Percentiles rank a stretch among this genome's conserved stretches.
These are phyloP conservation scores for Meleagris gallopavo DNA, from an alignment of 2,113 vertebrate species.

Conservation along the genomic window DNA sequence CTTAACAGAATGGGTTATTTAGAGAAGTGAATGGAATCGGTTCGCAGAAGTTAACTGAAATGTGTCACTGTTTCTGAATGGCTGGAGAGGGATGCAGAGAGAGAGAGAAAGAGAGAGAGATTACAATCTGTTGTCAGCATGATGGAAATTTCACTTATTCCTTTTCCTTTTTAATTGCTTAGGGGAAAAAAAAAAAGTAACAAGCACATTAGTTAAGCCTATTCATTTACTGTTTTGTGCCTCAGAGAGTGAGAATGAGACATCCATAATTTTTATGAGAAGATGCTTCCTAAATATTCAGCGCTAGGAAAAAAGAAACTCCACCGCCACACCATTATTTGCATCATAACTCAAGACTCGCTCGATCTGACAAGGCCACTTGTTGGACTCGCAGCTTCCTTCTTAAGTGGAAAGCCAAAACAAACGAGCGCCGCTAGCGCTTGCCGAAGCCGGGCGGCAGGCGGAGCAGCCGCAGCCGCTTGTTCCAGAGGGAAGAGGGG, in stretches of 20 bases:
- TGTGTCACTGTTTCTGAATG: conserved; percentile 18
- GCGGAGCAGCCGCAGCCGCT: background rate
- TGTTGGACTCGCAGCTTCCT: conserved; percentile 70
- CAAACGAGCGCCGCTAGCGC: background rate
- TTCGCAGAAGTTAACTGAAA: background rate
- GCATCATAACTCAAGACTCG: conserved; percentile 71
- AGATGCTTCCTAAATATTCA: conserved; percentile 79
- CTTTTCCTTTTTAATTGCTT: conserved; percentile 70
- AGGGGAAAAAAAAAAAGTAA: background rate
- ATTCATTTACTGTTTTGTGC: conserved; percentile 78
- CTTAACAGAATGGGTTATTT: background rate
- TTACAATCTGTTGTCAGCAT: conserved; percentile 32
- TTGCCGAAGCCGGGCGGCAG: background rate
- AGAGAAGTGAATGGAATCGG: background rate
- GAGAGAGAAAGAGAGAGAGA: conserved; percentile 20
- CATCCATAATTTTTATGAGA: conserved; percentile 78
- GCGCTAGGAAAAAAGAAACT: conserved; percentile 71
- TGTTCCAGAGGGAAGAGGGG: conserved; percentile 26
- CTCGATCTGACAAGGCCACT: conserved; percentile 69
- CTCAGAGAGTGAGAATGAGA: conserved; percentile 77
- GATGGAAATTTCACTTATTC: conserved; percentile 53
- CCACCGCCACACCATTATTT: conserved; percentile 71
- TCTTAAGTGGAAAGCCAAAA: conserved; percentile 35
- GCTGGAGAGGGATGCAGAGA: conserved; percentile 41
- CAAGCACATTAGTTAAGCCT: conserved; percentile 73